A percentile compares a stretch with the other conserved stretches of the same genome.
These are phyloP conservation scores for Muntiacus muntjak DNA, from an alignment of 2,113 vertebrate species.

Conservation along the genomic window DNA sequence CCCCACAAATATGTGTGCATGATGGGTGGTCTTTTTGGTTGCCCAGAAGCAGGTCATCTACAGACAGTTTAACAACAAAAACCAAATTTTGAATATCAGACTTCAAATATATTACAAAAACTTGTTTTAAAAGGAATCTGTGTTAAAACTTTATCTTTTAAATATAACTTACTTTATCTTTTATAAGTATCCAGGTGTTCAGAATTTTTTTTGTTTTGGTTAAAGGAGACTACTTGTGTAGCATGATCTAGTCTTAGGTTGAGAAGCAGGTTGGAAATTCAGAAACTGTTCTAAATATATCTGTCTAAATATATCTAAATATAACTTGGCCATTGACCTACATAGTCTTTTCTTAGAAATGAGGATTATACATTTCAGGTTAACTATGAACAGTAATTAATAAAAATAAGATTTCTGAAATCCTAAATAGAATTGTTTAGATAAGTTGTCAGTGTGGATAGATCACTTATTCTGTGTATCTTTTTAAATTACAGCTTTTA, in stretches of 20 bases:
- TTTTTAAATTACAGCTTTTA: background rate
- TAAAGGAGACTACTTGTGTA: conserved; percentile 9
- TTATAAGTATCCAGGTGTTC: conserved; percentile 3
- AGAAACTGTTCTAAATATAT: conserved; percentile 67
- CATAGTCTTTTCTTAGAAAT: conserved; percentile 67
- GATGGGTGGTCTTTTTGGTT: background rate
- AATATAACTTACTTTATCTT: background rate
- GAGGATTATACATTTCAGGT: conserved; percentile 63
- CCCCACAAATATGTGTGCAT: background rate
- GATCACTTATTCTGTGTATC: background rate
- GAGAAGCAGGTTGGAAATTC: conserved; percentile 57
- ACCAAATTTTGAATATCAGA: conserved; percentile 21
- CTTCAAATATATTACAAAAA: conserved; percentile 2
- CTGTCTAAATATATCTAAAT: conserved; percentile 54
- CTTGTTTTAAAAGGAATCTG: background rate
- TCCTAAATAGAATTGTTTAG: conserved; percentile 55
- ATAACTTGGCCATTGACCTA: conserved; percentile 64
- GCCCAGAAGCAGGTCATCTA: background rate
- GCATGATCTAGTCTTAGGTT: background rate
- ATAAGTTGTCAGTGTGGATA: background rate
- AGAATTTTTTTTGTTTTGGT: conserved; percentile 9
- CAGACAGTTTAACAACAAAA: background rate
- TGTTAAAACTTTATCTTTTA: conserved; percentile 12
- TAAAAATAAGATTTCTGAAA: conserved; percentile 64
- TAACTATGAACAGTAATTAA: conserved; percentile 63